These are phyloP conservation scores for Drepana arcuata DNA, from an alignment of 1,140 invertebrate species.

Conservation along the genomic window DNA sequence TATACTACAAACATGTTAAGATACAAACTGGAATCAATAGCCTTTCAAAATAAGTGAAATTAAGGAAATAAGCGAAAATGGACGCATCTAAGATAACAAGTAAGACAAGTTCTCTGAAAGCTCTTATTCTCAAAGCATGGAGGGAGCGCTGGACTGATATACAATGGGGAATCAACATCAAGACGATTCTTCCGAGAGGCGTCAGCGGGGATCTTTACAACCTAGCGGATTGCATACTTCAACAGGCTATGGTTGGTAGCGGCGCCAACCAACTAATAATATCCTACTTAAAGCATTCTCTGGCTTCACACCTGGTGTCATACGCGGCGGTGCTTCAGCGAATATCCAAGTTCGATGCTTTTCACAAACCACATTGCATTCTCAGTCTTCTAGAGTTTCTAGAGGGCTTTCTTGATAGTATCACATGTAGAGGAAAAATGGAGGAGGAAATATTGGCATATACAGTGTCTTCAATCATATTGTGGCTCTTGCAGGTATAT, in stretches of 20 bases:
- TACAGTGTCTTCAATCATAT: constrained; percentile 82
- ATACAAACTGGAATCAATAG: too few relatives aligned
- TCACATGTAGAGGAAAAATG: constrained; percentile 81
- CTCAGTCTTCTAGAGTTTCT: constrained; percentile 89
- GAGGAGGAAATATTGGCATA: constrained; percentile 85
- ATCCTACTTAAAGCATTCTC: constrained; percentile 92
- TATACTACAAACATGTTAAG: too few relatives aligned
- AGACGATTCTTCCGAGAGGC: constrained; percentile 87
- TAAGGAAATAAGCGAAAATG: constrained; percentile 61
- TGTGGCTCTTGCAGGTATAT: constrained; percentile 88
- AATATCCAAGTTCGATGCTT: constrained; percentile 91
- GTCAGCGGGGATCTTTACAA: constrained; percentile 94
- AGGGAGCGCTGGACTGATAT: constrained; percentile 94
- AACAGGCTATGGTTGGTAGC: constrained; percentile 92
- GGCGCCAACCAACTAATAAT: constrained; percentile 92
- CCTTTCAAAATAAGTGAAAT: too few relatives aligned
- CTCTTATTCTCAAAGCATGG: constrained; percentile 90
- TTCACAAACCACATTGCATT: constrained; percentile 91
- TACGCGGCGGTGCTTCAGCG: constrained; percentile 90
- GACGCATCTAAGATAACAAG: constrained; percentile 83
- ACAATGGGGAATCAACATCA: constrained; percentile 96
- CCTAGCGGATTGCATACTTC: constrained; percentile 91
- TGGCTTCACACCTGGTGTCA: constrained; percentile 91
- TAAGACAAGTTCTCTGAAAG: constrained; percentile 89
- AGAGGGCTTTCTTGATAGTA: constrained; percentile 81